Conservation (phyloP, 2,888 invertebrate genomes). For the Nymphalis polychloros region DNA sequence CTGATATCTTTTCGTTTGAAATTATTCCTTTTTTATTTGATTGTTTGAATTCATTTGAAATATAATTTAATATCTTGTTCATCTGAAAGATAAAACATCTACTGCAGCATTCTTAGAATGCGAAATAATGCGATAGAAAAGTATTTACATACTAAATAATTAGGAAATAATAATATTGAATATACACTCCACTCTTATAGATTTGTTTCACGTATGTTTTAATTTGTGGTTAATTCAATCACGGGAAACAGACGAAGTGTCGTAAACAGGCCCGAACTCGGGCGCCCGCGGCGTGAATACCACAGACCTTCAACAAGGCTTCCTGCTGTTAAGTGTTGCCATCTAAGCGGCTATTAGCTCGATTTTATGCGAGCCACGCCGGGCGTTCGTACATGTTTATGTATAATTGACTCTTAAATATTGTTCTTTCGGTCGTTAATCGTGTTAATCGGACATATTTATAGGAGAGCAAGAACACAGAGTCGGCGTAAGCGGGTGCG, state of each 20-base stretch:
- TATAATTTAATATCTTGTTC: conserved; percentile 25
- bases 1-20: conserved; percentile 71
- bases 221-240: conserved; percentile 67
- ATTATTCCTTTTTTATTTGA: conserved; percentile 47
- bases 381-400: conserved; percentile 68
- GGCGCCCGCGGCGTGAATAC: conserved; percentile 58
- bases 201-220: conserved; percentile 51
- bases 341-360: conserved; percentile 70
- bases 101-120: not conserved
- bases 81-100: not conserved
- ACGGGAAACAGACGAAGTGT: conserved; percentile 51
- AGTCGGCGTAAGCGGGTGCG: conserved; percentile 31
- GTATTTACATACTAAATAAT: no score
- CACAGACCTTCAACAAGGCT: conserved; percentile 59
- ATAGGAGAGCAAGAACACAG: conserved; percentile 54
- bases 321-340: conserved; percentile 72
- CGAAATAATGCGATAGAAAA: not conserved
- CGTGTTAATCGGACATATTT: conserved; percentile 72
- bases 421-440: conserved; percentile 71
- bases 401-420: conserved; percentile 76
- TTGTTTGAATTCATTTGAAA: conserved; percentile 40
- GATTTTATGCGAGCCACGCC: conserved; percentile 69
- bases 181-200: not conserved
- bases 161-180: not conserved
- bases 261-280: conserved; percentile 57